Evolutionary conservation across 1,140 invertebrate species (phyloP).

Genomic region (Dreissena rostriformis): DNA sequence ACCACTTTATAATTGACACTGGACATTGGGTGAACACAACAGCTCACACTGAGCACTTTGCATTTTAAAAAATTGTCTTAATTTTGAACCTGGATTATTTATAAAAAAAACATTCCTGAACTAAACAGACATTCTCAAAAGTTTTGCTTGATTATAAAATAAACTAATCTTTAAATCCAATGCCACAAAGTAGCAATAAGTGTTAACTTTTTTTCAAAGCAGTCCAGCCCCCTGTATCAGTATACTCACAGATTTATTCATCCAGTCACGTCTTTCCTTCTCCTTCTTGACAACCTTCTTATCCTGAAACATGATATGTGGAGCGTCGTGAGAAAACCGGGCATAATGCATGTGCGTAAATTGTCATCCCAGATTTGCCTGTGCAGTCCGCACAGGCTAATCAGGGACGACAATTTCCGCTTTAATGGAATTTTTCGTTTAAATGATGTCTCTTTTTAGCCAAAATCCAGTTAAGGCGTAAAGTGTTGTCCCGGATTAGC

Average conservation of each 20-base stretch:
- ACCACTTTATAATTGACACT: no score
- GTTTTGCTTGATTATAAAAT: no score
- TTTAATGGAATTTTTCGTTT: neutral
- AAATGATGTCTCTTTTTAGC: neutral
- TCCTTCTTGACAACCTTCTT: slow-evolving; percentile 42
- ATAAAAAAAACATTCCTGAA: no score
- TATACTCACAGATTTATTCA: slow-evolving; percentile 53
- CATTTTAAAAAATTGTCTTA: no score
- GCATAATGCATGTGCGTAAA: neutral
- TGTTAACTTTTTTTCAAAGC: no score
- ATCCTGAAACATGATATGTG: slow-evolving; percentile 32
- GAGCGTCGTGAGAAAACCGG: neutral
- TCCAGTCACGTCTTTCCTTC: slow-evolving; percentile 40
- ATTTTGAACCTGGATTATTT: no score
- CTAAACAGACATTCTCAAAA: no score
- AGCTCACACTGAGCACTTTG: no score
- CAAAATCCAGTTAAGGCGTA: neutral
- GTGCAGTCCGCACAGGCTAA: neutral
- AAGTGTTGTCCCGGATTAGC: neutral
- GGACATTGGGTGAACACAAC: no score
- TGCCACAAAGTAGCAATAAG: no score
- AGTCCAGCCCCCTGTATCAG: no score
- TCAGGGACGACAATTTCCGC: neutral
- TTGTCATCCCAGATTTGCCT: neutral
- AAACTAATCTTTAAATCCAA: no score